These are phyloP conservation scores for Lanistes nyassanus DNA, from an alignment of 1,140 invertebrate genomes.

Conservation along the genomic window DNA sequence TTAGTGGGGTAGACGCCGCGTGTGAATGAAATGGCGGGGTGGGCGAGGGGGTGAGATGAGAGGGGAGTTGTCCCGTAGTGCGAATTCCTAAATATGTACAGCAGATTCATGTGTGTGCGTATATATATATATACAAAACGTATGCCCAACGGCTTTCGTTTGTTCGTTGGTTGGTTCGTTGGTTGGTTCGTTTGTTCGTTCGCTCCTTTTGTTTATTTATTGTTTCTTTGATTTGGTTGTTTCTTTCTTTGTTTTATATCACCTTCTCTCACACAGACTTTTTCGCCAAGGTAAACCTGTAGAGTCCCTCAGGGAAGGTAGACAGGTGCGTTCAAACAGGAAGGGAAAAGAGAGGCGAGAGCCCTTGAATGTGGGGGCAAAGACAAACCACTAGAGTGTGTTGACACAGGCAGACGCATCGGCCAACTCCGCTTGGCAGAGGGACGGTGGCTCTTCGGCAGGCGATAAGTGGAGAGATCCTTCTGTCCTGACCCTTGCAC, in stretches of 20 bases:
- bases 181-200: too few species aligned
- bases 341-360: background rate
- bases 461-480: background rate
- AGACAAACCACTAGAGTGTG: background rate
- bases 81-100: too few species aligned
- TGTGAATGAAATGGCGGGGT: background rate
- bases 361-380: background rate
- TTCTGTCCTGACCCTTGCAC: background rate
- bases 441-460: background rate
- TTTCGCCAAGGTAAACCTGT: background rate
- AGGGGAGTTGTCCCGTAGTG: too few species aligned
- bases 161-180: background rate
- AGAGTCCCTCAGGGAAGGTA: background rate
- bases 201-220: background rate
- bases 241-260: background rate
- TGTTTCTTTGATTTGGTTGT: background rate
- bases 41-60: background rate
- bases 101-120: too few species aligned
- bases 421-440: background rate
- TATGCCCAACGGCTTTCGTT: too few species aligned
- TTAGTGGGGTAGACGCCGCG: background rate
- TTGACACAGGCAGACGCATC: background rate
- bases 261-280: background rate
- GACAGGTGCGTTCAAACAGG: constrained; percentile 8
- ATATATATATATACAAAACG: too few species aligned